Evolutionary conservation across 2,888 invertebrate genomes (phyloP).

Genomic region (Pyrrhia umbra): DNA sequence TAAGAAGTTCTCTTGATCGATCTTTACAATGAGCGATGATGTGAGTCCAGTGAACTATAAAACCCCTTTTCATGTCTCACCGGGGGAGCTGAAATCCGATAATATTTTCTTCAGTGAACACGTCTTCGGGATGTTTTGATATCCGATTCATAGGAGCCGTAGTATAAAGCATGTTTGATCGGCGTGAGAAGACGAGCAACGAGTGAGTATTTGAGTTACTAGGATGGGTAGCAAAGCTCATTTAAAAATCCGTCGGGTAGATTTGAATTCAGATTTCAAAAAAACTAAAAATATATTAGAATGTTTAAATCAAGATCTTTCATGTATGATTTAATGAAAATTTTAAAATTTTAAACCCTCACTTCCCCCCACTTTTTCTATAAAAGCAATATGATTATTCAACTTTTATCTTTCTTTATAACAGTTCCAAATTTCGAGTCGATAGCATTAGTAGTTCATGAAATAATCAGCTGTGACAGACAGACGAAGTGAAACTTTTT

Average conservation of each 20-base stretch:
- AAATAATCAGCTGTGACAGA: too few species aligned
- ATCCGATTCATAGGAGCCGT: constrained; percentile 46
- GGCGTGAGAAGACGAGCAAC: constrained; percentile 40
- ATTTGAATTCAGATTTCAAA: too few species aligned
- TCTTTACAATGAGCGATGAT: constrained; percentile 46
- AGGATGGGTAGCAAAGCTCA: background rate
- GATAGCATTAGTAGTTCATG: too few species aligned
- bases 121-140: constrained; percentile 47
- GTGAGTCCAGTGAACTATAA: constrained; percentile 56
- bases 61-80: constrained; percentile 43
- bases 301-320: too few species aligned
- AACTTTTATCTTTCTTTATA: too few species aligned
- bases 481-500: too few species aligned
- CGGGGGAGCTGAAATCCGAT: constrained; percentile 54
- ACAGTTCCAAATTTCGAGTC: too few species aligned
- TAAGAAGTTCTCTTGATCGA: constrained; percentile 37
- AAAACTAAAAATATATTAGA: background rate
- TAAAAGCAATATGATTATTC: too few species aligned
- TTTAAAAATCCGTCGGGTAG: background rate
- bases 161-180: constrained; percentile 36
- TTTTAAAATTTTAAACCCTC: too few species aligned
- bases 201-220: constrained; percentile 21
- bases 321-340: too few species aligned
- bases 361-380: too few species aligned
- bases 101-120: constrained; percentile 49